Conservation (phyloP, 1,140 invertebrate genomes). For the Thalassaphorura encarpata region DNA sequence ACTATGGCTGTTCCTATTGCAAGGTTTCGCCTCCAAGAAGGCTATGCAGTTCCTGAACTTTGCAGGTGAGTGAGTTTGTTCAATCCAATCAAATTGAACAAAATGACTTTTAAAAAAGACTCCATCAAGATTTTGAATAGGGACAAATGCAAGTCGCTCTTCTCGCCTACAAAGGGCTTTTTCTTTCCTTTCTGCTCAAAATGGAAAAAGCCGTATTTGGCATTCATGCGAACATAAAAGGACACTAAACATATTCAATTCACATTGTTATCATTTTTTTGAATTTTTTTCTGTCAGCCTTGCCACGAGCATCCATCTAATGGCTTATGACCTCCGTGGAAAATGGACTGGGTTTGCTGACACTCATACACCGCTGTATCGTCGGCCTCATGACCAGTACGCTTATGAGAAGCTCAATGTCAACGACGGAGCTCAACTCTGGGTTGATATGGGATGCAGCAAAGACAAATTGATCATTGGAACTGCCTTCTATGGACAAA, state of each 20-base stretch:
- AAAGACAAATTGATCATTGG: constrained; percentile 44
- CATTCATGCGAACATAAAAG: no score
- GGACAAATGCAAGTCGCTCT: no score
- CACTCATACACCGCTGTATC: constrained; percentile 37
- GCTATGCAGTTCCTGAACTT: constrained; percentile 39
- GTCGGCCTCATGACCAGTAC: constrained; percentile 37
- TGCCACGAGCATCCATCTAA: constrained; percentile 38
- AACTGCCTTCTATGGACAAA: constrained; percentile 43
- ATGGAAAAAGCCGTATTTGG: no score
- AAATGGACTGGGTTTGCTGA: constrained; percentile 39
- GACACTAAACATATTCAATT: no score
- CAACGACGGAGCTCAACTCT: constrained; percentile 39
- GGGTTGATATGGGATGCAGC: constrained; percentile 41
- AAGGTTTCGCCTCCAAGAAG: constrained; percentile 38
- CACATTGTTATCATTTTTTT: no score
- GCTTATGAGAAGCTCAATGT: constrained; percentile 41
- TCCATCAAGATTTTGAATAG: no score
- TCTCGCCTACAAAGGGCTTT: no score
- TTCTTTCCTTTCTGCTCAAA: no score
- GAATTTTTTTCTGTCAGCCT: constrained; percentile 17
- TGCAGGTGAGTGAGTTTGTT: constrained; percentile 35
- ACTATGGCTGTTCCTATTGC: constrained; percentile 39
- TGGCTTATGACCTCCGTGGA: constrained; percentile 45
- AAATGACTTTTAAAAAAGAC: not conserved
- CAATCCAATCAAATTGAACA: not conserved